These are phyloP conservation scores for Apis mellifera DNA, from an alignment of 1,140 invertebrate genomes.

Conservation along the genomic window Amel_HAv3.1 CM009945.2:6016501-6017000, in stretches of 20 bases:
- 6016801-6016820: not conserved
- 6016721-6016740: conserved; percentile 50
- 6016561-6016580: conserved; percentile 45
- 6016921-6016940: not conserved
- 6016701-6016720: conserved; percentile 41
- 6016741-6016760: conserved; percentile 47
- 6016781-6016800: conserved; percentile 30
- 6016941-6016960: not conserved
- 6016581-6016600: conserved; percentile 57
- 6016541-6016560: conserved; percentile 31
- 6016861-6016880: conserved; percentile 53
- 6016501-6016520: conserved; percentile 30
- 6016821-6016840: conserved; percentile 18
- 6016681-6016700: not conserved
- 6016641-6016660: too few relatives aligned
- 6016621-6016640: conserved; percentile 1
- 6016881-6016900: conserved; percentile 9
- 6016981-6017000: not conserved
- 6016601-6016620: conserved; percentile 47
- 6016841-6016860: conserved; percentile 57
- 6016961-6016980: not conserved
- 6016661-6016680: not conserved
- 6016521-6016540: not conserved
- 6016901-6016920: conserved; percentile 9
- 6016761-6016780: conserved; percentile 52